phyloP scores from a whole-genome alignment of 2,113 vertebrate species.

The Carollia perspicillata region DNA sequence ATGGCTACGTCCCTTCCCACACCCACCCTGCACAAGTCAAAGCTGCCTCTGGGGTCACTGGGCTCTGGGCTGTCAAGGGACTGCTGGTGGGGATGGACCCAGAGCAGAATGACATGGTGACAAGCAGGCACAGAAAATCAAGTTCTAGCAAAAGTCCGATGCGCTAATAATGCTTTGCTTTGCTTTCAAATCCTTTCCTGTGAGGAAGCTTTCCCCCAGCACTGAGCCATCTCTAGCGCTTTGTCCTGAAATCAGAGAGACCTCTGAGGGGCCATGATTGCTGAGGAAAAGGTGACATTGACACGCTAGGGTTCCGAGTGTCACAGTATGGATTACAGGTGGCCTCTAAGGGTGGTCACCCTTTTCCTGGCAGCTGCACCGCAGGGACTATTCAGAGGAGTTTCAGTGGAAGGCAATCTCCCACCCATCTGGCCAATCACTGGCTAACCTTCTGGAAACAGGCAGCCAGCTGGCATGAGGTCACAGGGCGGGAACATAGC shows the following conservation, averaged over 20 bases:
- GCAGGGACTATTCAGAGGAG: neutral
- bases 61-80: neutral
- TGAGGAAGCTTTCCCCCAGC: neutral
- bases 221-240: fast-evolving
- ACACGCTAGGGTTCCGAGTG: neutral
- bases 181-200: neutral
- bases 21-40: neutral
- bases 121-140: neutral
- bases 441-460: neutral
- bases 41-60: neutral
- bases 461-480: neutral
- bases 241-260: neutral
- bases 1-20: neutral
- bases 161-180: neutral
- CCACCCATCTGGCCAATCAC: neutral
- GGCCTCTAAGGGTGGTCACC: neutral
- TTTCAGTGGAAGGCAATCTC: neutral
- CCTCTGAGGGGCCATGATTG: neutral
- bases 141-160: neutral
- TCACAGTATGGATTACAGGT: neutral
- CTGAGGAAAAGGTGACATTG: neutral
- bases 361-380: neutral
- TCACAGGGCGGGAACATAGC: neutral
- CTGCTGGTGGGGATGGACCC: neutral
- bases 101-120: neutral